phyloP scores from a whole-genome alignment of 2,797 vertebrate species.

The Allobates femoralis region DNA sequence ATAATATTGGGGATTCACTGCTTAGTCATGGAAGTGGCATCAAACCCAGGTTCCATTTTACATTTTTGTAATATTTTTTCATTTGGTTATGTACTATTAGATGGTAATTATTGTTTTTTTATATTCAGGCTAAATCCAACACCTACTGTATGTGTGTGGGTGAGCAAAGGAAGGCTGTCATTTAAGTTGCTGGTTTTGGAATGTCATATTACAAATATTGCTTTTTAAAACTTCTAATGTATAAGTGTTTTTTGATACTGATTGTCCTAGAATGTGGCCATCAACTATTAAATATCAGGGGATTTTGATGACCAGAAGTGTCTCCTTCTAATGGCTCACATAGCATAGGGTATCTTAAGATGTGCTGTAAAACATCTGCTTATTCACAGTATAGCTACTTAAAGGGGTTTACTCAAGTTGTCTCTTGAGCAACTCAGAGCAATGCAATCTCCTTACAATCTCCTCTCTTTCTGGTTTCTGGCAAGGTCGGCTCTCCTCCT shows the following conservation, averaged over 20 bases:
- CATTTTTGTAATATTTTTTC: neutral
- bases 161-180: neutral
- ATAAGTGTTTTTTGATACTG: neutral
- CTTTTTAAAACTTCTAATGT: neutral
- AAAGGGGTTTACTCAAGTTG: neutral
- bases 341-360: neutral
- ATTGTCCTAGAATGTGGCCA: neutral
- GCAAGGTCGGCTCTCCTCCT: too few relatives aligned
- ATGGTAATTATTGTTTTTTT: neutral
- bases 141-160: neutral
- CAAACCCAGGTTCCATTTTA: neutral
- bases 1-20: neutral
- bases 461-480: too few relatives aligned
- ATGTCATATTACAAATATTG: neutral
- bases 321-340: neutral
- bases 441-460: too few relatives aligned
- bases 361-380: neutral
- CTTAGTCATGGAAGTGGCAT: neutral
- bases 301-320: neutral
- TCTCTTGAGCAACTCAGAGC: too few relatives aligned
- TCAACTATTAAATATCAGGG: neutral
- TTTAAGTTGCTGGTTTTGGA: neutral
- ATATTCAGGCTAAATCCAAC: too few relatives aligned
- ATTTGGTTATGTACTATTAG: neutral
- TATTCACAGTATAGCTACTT: neutral